phyloP scores from a whole-genome alignment of 2,113 vertebrate genomes.

The Rissa tridactyla region DNA sequence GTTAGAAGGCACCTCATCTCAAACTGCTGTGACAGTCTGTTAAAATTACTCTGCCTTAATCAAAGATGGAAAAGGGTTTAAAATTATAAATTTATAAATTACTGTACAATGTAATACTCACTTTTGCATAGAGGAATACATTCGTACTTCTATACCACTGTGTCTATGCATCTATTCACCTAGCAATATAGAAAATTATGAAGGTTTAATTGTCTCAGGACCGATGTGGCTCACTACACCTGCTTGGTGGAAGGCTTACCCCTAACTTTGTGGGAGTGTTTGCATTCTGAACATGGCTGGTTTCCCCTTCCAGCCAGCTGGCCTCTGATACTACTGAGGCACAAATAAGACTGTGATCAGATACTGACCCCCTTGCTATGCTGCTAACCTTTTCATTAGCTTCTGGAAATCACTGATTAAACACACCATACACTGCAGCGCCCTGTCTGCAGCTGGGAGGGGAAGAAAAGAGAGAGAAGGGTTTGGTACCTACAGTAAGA shows the following conservation, averaged over 20 bases:
- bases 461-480: not conserved
- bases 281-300: not conserved
- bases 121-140: not conserved
- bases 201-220: not conserved
- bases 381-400: not conserved
- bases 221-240: not conserved
- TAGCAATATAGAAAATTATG: not conserved
- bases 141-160: not conserved
- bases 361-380: not conserved
- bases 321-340: not conserved
- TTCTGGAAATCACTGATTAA: not conserved
- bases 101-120: not conserved
- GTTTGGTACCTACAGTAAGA: not conserved
- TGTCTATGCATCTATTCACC: not conserved
- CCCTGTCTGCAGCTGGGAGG: not conserved
- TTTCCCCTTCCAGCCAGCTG: not conserved
- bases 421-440: not conserved
- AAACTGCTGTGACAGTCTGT: not conserved
- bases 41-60: not conserved
- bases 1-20: not conserved
- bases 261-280: not conserved
- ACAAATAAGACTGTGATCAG: not conserved
- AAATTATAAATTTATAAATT: not conserved
- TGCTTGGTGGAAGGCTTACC: not conserved
- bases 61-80: not conserved